phyloP scores from a whole-genome alignment of 2,113 vertebrate genomes.

The Phocoena phocoena region DNA sequence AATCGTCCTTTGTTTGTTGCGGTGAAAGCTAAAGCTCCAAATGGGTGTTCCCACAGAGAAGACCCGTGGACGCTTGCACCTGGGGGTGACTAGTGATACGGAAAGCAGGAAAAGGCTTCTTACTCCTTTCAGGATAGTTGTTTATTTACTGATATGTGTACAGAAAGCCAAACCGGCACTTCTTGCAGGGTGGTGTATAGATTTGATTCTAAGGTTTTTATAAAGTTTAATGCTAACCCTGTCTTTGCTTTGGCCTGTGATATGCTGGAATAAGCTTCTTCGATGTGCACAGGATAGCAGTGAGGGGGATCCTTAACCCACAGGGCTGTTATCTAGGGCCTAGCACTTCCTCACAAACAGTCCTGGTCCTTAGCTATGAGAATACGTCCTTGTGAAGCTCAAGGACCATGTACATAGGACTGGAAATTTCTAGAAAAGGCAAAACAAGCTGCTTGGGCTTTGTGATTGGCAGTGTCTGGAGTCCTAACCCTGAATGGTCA shows the following conservation, averaged over 20 bases:
- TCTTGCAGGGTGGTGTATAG: not conserved
- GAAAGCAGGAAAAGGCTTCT: not conserved
- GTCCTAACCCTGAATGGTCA: not conserved
- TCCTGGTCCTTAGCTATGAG: not conserved
- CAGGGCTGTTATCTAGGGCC: not conserved
- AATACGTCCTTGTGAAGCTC: not conserved
- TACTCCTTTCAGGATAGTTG: not conserved
- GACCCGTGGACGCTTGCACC: not conserved
- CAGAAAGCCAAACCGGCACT: not conserved
- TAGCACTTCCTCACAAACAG: not conserved
- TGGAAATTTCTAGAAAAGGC: conserved; percentile 4
- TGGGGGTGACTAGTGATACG: no score
- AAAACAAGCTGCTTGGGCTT: not conserved
- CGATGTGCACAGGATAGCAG: not conserved
- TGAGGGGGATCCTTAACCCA: not conserved
- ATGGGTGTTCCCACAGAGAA: not conserved
- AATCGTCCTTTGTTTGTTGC: not conserved
- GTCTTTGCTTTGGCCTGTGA: not conserved
- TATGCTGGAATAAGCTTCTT: not conserved
- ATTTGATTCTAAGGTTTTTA: not conserved
- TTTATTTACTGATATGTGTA: not conserved
- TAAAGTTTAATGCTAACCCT: not conserved
- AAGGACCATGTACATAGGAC: not conserved
- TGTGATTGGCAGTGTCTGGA: not conserved
- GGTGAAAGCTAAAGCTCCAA: not conserved